phyloP scores from a whole-genome alignment of 1,140 invertebrate species.

The Rhyacophila brunnea region DNA sequence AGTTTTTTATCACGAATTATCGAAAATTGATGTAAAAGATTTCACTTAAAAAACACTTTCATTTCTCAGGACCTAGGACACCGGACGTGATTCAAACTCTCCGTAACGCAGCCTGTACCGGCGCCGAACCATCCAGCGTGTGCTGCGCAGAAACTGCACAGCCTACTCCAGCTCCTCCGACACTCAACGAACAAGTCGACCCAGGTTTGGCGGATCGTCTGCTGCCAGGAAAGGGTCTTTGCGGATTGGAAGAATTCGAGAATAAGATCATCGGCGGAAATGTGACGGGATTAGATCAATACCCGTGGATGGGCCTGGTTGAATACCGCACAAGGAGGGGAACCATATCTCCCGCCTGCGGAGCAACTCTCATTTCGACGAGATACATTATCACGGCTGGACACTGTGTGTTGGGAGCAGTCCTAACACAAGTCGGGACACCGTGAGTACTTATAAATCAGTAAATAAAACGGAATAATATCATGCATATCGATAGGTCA shows the following conservation, averaged over 20 bases:
- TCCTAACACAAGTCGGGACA: slow-evolving; percentile 26
- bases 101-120: background rate
- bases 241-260: slow-evolving; percentile 38
- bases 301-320: slow-evolving; percentile 63
- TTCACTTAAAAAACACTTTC: no score
- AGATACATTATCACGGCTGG: slow-evolving; percentile 46
- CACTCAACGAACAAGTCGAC: background rate
- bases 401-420: slow-evolving; percentile 41
- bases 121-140: background rate
- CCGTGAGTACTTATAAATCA: slow-evolving; percentile 35
- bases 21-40: no score
- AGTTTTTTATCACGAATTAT: no score
- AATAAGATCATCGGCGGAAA: slow-evolving; percentile 59
- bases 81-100: background rate
- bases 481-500: no score
- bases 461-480: no score
- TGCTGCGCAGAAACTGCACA: background rate
- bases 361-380: slow-evolving; percentile 42
- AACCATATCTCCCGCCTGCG: slow-evolving; percentile 35
- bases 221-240: slow-evolving; percentile 33
- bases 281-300: slow-evolving; percentile 55
- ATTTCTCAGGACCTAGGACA: background rate
- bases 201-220: slow-evolving; percentile 3
- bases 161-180: background rate
- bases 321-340: slow-evolving; percentile 45